Conservation (phyloP, 2,797 vertebrate species). For the Chaunax sp. region DNA sequence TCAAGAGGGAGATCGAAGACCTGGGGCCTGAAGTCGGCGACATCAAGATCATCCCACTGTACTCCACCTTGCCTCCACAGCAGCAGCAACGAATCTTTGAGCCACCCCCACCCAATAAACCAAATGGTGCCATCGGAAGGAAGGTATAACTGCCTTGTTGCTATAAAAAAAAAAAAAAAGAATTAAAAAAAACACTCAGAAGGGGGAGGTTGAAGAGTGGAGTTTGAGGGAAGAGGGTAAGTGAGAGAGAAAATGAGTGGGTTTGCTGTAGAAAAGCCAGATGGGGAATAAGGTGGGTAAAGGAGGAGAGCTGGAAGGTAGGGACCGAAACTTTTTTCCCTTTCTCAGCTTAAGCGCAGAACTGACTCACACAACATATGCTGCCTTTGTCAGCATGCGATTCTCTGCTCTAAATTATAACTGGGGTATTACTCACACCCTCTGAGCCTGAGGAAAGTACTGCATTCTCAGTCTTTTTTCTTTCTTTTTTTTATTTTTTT, state of each 20-base stretch:
- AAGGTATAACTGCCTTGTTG: slow-evolving; percentile 84
- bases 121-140: slow-evolving; percentile 93
- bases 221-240: slow-evolving; percentile 23
- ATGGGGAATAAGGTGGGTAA: slow-evolving; percentile 60
- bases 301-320: slow-evolving; percentile 60
- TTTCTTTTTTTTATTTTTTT: slow-evolving; percentile 29
- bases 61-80: slow-evolving; percentile 95
- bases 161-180: slow-evolving; percentile 35
- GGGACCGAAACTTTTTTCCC: slow-evolving; percentile 50
- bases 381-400: slow-evolving; percentile 82
- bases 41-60: slow-evolving; percentile 98
- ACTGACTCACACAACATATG: slow-evolving; percentile 86
- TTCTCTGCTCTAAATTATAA: slow-evolving; percentile 82
- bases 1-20: slow-evolving; percentile 96
- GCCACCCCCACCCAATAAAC: slow-evolving; percentile 93
- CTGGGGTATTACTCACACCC: slow-evolving; percentile 78
- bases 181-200: slow-evolving; percentile 30
- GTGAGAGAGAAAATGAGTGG: slow-evolving; percentile 37
- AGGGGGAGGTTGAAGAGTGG: slow-evolving; percentile 31
- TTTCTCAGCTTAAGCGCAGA: slow-evolving; percentile 76
- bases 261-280: slow-evolving; percentile 57
- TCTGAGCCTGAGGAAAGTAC: slow-evolving; percentile 71
- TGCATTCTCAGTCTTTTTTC: slow-evolving; percentile 68
- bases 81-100: slow-evolving; percentile 98
- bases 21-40: slow-evolving; percentile 95